phyloP scores from a whole-genome alignment of 2,888 invertebrate genomes.

The Acleris cristana region DNA sequence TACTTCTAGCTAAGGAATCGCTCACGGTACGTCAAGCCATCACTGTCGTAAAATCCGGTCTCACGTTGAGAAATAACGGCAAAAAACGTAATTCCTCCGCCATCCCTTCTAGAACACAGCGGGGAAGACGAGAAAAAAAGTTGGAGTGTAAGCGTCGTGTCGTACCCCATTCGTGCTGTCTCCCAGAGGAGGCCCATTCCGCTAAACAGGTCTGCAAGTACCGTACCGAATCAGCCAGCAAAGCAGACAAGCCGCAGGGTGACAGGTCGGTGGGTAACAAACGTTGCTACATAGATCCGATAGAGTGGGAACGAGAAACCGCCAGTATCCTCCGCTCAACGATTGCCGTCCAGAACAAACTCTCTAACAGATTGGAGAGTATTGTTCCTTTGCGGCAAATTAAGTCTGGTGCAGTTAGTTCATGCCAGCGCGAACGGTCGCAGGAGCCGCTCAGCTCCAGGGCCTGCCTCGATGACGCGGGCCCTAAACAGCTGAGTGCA shows the following conservation, averaged over 20 bases:
- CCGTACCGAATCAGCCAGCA: constrained; percentile 74
- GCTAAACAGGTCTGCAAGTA: constrained; percentile 62
- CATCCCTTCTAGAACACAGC: constrained; percentile 77
- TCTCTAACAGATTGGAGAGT: constrained; percentile 58
- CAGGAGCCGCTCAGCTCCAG: constrained; percentile 58
- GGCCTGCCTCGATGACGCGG: constrained; percentile 57
- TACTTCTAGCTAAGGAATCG: constrained; percentile 66
- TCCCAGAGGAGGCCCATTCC: constrained; percentile 60
- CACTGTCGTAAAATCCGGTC: constrained; percentile 74
- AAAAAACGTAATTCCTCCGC: constrained; percentile 81
- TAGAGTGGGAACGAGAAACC: constrained; percentile 82
- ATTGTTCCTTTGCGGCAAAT: constrained; percentile 58
- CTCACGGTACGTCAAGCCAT: constrained; percentile 80
- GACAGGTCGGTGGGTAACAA: constrained; percentile 81
- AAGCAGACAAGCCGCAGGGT: constrained; percentile 66
- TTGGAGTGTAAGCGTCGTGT: constrained; percentile 70
- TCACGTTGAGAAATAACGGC: constrained; percentile 62
- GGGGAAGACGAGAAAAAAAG: constrained; percentile 78
- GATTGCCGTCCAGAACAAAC: constrained; percentile 75
- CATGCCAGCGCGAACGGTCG: constrained; percentile 49
- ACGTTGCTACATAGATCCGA: constrained; percentile 80
- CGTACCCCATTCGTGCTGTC: constrained; percentile 74
- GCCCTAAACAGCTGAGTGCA: constrained; percentile 74
- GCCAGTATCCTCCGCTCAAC: constrained; percentile 80
- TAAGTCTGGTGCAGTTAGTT: constrained; percentile 62